Base-by-base conservation (phyloP, 1,140 invertebrate genomes). In the Helicoverpa armigera region DNA sequence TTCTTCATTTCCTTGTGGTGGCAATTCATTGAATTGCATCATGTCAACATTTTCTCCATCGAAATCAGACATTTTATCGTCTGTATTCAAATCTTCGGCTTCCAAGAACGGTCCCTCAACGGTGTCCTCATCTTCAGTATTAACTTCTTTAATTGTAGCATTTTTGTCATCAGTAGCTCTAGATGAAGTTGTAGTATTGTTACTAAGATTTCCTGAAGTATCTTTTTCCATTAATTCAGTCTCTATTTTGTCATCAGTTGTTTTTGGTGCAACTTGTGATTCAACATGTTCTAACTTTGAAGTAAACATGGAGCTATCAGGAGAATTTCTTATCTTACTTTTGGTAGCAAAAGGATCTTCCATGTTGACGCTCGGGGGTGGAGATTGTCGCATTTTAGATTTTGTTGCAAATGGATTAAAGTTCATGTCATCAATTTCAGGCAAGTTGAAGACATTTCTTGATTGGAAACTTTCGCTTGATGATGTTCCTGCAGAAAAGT, bases 51-150 rank as follows among this genome's bases (percentile, higher is more conserved):
- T 84, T 23, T 87, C 87, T 50, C 29, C 80, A 72, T 82, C 85
- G 23, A 85, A 82, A 16, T 86, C 88, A 11, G 75, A 84, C 13
- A 81, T 73, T 74, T 89, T 88, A 18, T 85, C 84, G 53, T 72
- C 80, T 43, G 83, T 82, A 70, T 79, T 76, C 18, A 86, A 85
- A 70, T 91, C 87, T 4, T 91, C 89, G 29, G 70, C 79, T 79
- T 94, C 93, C n/a, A 93, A 70, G 72, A 94, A 93, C n/a, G 93
- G 92, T n/a, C 89, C 93, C 87, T 94, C 93, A n/a, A 90, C 78
- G n/a, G 93, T 94, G 80, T 94, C 93, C 87, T 94, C 92, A 84
- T 94, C 92, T 87, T 94, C 93, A 56, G 92, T 94, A 60, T 89
- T 81, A 16, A 91, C 70, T 89, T 94, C 93, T 56, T 69, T 77